Conservation (phyloP, 2,113 vertebrate species). For the Ammodramus savannarum region DNA sequence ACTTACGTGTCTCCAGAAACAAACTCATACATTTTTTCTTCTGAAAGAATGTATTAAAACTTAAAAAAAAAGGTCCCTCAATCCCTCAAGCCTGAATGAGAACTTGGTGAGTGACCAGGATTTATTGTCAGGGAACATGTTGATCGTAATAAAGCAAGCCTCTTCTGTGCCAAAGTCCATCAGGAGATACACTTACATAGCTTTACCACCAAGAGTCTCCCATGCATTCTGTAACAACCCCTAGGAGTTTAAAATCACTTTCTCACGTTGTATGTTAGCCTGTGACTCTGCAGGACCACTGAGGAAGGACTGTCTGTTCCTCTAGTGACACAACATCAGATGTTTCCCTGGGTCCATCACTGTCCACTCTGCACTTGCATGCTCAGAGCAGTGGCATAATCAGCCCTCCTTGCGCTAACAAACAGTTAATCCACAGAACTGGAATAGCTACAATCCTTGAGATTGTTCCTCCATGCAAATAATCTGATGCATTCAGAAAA, state of each 20-base stretch:
- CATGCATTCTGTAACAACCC: not conserved
- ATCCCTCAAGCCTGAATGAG: not conserved
- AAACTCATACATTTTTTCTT: not conserved
- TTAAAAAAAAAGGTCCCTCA: rapidly evolving
- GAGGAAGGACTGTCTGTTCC: not conserved
- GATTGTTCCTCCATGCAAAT: not conserved
- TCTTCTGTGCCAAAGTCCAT: not conserved
- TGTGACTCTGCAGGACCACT: rapidly evolving
- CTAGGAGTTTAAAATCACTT: not conserved
- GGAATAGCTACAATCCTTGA: not conserved
- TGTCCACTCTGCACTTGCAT: not conserved
- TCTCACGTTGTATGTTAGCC: not conserved
- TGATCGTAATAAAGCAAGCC: not conserved
- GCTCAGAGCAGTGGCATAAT: not conserved
- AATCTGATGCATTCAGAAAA: not conserved
- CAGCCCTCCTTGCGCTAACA: not conserved
- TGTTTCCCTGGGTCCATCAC: not conserved
- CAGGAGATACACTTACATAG: not conserved
- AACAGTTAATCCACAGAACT: not conserved
- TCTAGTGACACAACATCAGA: not conserved
- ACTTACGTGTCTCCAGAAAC: not conserved
- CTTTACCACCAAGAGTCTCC: not conserved
- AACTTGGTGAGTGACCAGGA: not conserved
- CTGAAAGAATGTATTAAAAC: not conserved
- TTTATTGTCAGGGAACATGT: not conserved